Conservation (phyloP, 2,113 vertebrate genomes). For the Psittacula cyanocephala region DNA sequence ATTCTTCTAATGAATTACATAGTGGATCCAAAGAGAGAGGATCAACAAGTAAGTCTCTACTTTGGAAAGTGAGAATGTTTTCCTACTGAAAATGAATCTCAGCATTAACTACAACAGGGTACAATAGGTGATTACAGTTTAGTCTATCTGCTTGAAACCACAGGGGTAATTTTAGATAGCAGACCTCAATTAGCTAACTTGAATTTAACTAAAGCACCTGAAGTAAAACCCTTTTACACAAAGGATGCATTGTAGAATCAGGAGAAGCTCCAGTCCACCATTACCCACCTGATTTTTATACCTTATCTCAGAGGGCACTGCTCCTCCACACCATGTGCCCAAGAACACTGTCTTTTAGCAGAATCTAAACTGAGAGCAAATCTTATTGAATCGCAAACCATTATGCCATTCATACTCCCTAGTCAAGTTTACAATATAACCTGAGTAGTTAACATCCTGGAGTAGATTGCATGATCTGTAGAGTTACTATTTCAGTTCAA, state of each 20-base stretch:
- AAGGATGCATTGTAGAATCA: not conserved
- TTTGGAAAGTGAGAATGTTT: not conserved
- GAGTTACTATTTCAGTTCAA: not conserved
- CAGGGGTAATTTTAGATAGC: not conserved
- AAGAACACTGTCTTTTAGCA: not conserved
- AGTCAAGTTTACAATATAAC: not conserved
- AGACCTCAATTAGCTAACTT: not conserved
- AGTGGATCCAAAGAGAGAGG: not conserved
- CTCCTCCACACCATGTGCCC: rapidly evolving
- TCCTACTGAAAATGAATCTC: not conserved
- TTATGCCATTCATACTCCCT: not conserved
- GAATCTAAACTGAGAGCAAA: not conserved
- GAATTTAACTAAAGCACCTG: slow-evolving; percentile 9
- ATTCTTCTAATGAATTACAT: not conserved
- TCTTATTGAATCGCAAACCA: not conserved
- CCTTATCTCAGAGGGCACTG: not conserved
- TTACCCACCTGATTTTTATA: not conserved
- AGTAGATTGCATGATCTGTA: not conserved
- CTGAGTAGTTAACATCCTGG: not conserved
- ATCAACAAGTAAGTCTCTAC: not conserved
- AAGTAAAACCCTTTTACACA: not conserved
- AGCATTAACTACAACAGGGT: not conserved
- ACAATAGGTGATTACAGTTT: not conserved
- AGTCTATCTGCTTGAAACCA: slow-evolving; percentile 2
- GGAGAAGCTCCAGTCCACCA: not conserved